Evolutionary conservation across 2,113 vertebrate genomes (phyloP).

Genomic region (Tetrax tetrax): DNA sequence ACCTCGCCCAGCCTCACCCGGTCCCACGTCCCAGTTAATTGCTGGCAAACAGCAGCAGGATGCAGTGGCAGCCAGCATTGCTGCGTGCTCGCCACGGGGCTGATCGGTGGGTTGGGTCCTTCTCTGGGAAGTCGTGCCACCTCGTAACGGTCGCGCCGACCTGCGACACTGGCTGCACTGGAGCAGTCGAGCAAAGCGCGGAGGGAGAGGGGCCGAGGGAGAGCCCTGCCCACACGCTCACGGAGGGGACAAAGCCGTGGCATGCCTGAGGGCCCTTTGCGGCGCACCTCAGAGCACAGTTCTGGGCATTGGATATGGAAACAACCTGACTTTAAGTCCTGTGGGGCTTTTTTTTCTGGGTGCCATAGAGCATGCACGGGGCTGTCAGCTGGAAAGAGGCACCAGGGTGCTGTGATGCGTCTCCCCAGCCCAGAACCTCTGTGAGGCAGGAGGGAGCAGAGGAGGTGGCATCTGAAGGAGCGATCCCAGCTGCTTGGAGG

Average conservation of each 20-base stretch:
- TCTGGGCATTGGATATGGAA: neutral
- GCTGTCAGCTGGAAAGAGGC: neutral
- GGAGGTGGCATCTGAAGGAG: neutral
- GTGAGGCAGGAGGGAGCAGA: neutral
- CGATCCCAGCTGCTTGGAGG: accelerated
- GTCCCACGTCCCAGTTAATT: neutral
- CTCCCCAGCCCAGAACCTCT: no score
- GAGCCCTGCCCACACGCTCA: accelerated
- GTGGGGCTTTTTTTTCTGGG: neutral
- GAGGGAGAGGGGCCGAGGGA: neutral
- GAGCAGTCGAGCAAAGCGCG: neutral
- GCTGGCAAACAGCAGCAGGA: neutral
- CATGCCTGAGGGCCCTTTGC: accelerated
- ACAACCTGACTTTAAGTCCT: neutral
- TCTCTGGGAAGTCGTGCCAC: accelerated
- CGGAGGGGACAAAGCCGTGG: neutral
- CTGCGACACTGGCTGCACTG: neutral
- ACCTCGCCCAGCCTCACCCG: slow-evolving; percentile 14
- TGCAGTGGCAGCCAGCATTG: neutral
- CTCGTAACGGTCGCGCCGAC: accelerated
- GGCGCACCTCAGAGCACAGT: neutral
- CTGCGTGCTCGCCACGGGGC: accelerated
- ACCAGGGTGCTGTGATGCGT: neutral
- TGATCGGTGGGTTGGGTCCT: accelerated
- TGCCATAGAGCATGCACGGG: accelerated